Base-by-base conservation (phyloP, 2,797 vertebrate genomes). In the Pangasius macronema region DNA sequence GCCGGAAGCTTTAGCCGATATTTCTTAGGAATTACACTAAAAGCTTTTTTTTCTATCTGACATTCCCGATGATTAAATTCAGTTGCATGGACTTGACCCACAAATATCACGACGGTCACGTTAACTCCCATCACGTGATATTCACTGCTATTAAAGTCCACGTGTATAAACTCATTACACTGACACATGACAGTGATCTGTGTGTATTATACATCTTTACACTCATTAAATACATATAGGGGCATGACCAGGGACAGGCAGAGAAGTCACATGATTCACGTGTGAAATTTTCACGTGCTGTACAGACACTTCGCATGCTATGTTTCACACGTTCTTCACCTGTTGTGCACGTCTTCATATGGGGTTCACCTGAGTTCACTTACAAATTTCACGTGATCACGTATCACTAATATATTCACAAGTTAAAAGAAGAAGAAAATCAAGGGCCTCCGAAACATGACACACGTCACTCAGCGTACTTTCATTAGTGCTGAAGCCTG, bases 1-100 rank as follows among this genome's bases (percentile, higher is more conserved):
- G 89, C 92, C 39, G 91, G 95, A 95, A 96, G 94, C 95, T 93
- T 90, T 30, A 20, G 88, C 88, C 88, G 83, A 91, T 89, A 93
- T 94, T 94, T 91, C 92, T 93, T 93, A 94, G 95, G 93, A 97
- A 96, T 97, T 96, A 97, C 95, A 95, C 94, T 96, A 94, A 97
- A 97, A 97, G 94, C 16, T 94, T 94, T 95, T 95, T 96, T 51
- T 51, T 49, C 72, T 46, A 94, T 95, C 92, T 94, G 93, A 77
- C 49, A 33, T 53, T 30, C 27, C 75, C 92, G 93, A 96, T 96
- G 95, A 98, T 98, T 98, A 97, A 94, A 97, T 97, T 95, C 94
- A 95, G 94, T 96, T 93, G 93, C 88, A 84, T 90, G 86, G 87
- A 89, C 89, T 91, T 89, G 90, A 90, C 93, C 91, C 90, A 84